Base-by-base conservation (phyloP, 2,888 invertebrate species). In the Microctonus hyperodae region DNA sequence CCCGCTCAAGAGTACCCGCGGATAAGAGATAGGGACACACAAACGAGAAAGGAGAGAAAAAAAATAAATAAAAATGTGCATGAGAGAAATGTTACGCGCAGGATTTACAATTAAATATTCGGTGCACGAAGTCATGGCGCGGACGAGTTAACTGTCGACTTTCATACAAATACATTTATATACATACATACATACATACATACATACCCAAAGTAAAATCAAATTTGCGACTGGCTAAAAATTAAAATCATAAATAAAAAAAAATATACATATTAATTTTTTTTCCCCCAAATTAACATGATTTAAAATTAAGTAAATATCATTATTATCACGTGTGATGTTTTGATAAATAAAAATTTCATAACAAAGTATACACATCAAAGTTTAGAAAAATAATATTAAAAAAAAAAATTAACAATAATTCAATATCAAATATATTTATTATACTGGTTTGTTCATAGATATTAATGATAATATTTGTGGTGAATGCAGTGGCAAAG, bases 31-130 rank as follows among this genome's bases (percentile, higher is more conserved):
- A 44, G 44, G 4, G 28, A 28, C 4, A 44, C 16, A n/a, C 13
- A n/a, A n/a, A n/a, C 61, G 62, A 65, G 28, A 22, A 40, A 40
- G 22, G 20, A n/a, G 22, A 55, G 55, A 33, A 33, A 58, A 58
- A 51, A 44, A 40, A 57, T 40, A 10, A n/a, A n/a, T n/a, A 28
- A 44, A 61, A 51, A 53, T 53, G 33, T 31, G 33, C 1, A 33
- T 11, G 33, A 28, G 33, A 53, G 28, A 60, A 25, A 50, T 22
- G 35, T n/a, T 33, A 56, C 48, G 44, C 16, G 55, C 40, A 64
- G 64, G 64, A 58, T 69, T 67, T 53, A 56, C 64, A 70, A 71
- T 71, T 71, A 69, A 72, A 65, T 69, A 70, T 72, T 65, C 71
- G 40, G 51, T 50, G 25, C 72, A 69, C 63, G 72, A 59, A 40